These are phyloP conservation scores for Pogonocherus hispidulus DNA, from an alignment of 2,888 invertebrate species.

Conservation along the genomic window DNA sequence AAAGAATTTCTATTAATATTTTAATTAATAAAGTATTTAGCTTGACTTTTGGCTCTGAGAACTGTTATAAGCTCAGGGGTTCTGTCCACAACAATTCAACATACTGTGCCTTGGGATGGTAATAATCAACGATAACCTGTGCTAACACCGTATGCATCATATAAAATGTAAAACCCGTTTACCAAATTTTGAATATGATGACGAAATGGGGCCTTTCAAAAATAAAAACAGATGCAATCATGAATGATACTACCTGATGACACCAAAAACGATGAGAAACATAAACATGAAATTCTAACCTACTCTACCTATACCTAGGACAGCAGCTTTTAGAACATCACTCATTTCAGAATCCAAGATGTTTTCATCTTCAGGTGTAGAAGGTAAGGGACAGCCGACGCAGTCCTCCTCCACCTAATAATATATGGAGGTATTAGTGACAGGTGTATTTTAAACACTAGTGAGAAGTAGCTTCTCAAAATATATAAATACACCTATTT, in stretches of 20 bases:
- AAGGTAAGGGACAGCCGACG: conserved; percentile 86
- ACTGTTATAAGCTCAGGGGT: no score
- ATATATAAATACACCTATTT: no score
- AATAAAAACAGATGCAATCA: conserved; percentile 34
- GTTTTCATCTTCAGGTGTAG: conserved; percentile 88
- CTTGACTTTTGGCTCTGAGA: no score
- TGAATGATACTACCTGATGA: conserved; percentile 40
- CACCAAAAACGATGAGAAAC: conserved; percentile 32
- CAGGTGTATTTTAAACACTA: no score
- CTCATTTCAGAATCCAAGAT: conserved; percentile 89
- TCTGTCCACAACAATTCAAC: no score
- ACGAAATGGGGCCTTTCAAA: neutral
- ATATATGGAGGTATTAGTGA: conserved; percentile 14
- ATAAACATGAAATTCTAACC: conserved; percentile 51
- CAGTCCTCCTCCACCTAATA: conserved; percentile 77
- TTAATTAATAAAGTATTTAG: no score
- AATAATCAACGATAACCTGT: no score
- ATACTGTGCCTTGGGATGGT: no score
- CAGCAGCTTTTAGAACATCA: conserved; percentile 88
- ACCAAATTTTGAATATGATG: neutral
- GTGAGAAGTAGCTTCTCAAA: no score
- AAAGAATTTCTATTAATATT: no score
- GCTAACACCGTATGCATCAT: no score
- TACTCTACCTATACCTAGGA: conserved; percentile 72
- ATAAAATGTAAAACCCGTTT: no score